A percentile compares a stretch with the other conserved stretches of the same genome.
phyloP scores from a whole-genome alignment of 2,113 vertebrate species.

The Notothenia coriiceps region DNA sequence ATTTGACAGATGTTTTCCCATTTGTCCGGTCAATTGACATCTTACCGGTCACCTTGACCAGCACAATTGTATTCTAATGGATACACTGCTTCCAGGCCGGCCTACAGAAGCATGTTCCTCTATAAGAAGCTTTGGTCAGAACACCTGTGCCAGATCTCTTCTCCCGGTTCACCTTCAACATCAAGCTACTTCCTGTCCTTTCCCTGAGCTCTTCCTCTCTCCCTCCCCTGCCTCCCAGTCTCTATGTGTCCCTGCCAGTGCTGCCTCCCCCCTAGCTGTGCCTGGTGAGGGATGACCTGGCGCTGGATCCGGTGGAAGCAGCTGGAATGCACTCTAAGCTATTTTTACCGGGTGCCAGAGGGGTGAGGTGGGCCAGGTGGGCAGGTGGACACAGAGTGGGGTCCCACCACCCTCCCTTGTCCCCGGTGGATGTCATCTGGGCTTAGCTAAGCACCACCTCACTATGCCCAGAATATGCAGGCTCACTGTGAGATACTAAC shows the following conservation, averaged over 20 bases:
- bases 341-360: conserved; percentile 72
- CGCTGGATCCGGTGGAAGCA: conserved; percentile 66
- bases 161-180: conserved; percentile 52
- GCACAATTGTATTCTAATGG: too few relatives aligned
- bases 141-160: conserved; percentile 7
- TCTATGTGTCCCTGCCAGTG: conserved; percentile 59
- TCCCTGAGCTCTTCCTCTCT: conserved; percentile 25
- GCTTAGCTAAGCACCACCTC: conserved; percentile 61
- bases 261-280: conserved; percentile 67
- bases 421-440: conserved; percentile 77
- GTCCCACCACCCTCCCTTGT: conserved; percentile 62
- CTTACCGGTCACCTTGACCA: too few relatives aligned
- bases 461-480: conserved; percentile 1
- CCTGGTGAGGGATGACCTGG: conserved; percentile 72
- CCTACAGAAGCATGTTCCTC: neutral
- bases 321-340: conserved; percentile 73
- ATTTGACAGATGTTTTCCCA: too few relatives aligned
- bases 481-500: conserved; percentile 9
- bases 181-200: conserved; percentile 39
- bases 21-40: too few relatives aligned
- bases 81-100: neutral
- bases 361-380: conserved; percentile 67
- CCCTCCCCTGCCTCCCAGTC: conserved; percentile 35
- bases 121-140: conserved; percentile 10
- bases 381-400: conserved; percentile 79